These are phyloP conservation scores for Mythimna loreyi DNA, from an alignment of 2,888 invertebrate species.

Conservation along the genomic window DNA sequence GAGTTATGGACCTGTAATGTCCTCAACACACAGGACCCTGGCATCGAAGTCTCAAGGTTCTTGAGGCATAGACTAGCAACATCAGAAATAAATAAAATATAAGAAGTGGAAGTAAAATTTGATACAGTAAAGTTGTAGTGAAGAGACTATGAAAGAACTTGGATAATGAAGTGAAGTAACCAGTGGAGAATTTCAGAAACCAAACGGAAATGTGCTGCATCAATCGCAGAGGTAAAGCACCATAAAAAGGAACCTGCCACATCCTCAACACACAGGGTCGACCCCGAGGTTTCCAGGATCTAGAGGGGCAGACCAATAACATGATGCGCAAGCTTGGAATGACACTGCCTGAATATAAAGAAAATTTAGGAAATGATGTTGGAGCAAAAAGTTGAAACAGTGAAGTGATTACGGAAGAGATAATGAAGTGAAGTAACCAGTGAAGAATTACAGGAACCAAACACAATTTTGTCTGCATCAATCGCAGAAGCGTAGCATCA, in stretches of 20 bases:
- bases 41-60: slow-evolving; percentile 92
- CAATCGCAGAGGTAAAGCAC: slow-evolving; percentile 91
- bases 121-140: slow-evolving; percentile 12
- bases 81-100: slow-evolving; percentile 77
- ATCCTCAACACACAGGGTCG: slow-evolving; percentile 95
- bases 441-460: background rate
- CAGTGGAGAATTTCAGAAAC: background rate
- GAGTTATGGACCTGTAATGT: slow-evolving; percentile 95
- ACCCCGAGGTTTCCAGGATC: slow-evolving; percentile 92
- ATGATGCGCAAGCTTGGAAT: slow-evolving; percentile 92
- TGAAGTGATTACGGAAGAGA: background rate
- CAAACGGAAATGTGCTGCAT: background rate
- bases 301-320: slow-evolving; percentile 75
- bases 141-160: background rate
- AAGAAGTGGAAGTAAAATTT: slow-evolving; percentile 37
- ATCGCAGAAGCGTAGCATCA: slow-evolving; percentile 91
- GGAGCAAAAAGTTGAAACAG: slow-evolving; percentile 43
- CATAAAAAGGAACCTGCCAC: slow-evolving; percentile 93
- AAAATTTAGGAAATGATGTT: slow-evolving; percentile 10
- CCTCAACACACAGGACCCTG: slow-evolving; percentile 95
- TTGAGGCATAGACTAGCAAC: slow-evolving; percentile 75
- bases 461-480: too few species aligned
- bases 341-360: slow-evolving; percentile 69
- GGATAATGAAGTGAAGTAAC: background rate
- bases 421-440: background rate